Evolutionary conservation across 2,113 vertebrate species (phyloP), one percentile per base, ranked within the genome.

Genomic region (Lathamus discolor): DNA sequence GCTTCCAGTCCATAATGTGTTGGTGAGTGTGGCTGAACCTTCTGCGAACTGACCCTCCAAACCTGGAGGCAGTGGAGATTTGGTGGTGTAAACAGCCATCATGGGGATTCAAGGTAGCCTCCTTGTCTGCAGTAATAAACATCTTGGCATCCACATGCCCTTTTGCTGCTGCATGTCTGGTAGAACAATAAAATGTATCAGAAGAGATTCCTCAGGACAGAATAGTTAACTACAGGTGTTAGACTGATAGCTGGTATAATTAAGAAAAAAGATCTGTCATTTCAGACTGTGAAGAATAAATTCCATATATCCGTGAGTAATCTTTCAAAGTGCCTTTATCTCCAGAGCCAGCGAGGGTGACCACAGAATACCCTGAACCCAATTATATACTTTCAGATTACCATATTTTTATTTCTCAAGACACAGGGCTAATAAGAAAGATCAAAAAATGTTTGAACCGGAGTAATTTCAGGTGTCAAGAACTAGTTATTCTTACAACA

Each of bases 201-300:
- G 52, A 96, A 93, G 91, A 74, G 57, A 96, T 94, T 93, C 90
- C 87, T 92, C 68, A n/a, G 80, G 90, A 91, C 90, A 88, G 91
- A 92, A 94, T 51, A 75, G 93, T 88, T 96, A 95, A 93, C 68
- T 96, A 94, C 88, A 96, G 95, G 92, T 95, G 80, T 94, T 96
- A 94, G 85, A 82, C 87, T 92, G 96, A 96, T 95, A 96, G 92
- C 89, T 1, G 7, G 62, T 75, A 61, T 96, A 97, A 96, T 97
- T 97, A 97, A 96, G 94, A 95, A 96, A 91, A 97, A 96, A 96
- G 93, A 96, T 94, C 91, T 96, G 91, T 93, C 93, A 88, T 91
- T 96, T 96, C 96, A 91, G 86, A 44, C 81, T 13, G 75, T 48
- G 74, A 43, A 91, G 95, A 97, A 97, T 96, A 97, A 97, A 96